Evolutionary conservation across 2,888 invertebrate species (phyloP).

Genomic region (Lamproptera curius): DNA sequence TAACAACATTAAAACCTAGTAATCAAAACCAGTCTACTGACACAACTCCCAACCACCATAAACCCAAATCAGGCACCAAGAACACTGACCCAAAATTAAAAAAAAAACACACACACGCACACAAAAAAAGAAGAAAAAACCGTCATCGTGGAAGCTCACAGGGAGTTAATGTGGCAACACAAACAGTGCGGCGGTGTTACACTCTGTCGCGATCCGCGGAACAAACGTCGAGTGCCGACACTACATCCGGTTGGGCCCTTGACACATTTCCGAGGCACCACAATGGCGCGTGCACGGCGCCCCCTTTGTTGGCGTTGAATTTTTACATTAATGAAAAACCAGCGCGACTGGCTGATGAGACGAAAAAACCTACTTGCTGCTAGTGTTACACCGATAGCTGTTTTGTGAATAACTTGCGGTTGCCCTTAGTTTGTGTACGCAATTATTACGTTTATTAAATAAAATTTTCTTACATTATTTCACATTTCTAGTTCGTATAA

Average conservation of each 20-base stretch:
- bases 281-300: background rate
- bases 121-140: too few species aligned
- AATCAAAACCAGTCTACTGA: too few species aligned
- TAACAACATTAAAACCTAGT: too few species aligned
- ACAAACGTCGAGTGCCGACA: slow-evolving; percentile 45
- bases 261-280: slow-evolving; percentile 38
- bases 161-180: slow-evolving; percentile 47
- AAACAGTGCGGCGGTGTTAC: slow-evolving; percentile 36
- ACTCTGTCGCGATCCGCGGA: slow-evolving; percentile 44
- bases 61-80: too few species aligned
- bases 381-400: background rate
- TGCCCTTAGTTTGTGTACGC: background rate
- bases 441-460: too few species aligned
- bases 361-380: background rate
- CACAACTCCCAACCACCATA: too few species aligned
- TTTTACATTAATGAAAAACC: background rate
- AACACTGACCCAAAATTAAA: too few species aligned
- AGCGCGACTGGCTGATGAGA: background rate
- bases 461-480: too few species aligned
- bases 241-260: slow-evolving; percentile 37
- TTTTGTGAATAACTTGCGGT: background rate
- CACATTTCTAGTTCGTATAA: too few species aligned
- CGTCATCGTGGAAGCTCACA: slow-evolving; percentile 22
- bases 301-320: background rate
- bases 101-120: too few species aligned